Evolutionary conservation across 2,888 invertebrate species (phyloP), one percentile per base, ranked within the genome.

Genomic region (Saturnia pavonia): DNA sequence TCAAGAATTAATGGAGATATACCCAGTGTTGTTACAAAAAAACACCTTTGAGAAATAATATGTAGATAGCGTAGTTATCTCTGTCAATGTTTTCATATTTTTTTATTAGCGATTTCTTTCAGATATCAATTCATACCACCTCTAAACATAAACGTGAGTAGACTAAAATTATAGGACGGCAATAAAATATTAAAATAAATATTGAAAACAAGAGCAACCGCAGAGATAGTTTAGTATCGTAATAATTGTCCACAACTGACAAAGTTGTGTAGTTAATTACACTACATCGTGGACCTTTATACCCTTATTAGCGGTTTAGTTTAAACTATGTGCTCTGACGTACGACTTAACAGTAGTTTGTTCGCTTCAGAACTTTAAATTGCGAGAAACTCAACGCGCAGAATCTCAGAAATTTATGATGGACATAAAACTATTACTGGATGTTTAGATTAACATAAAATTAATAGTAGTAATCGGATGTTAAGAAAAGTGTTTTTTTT

Each of bases 261-360:
- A 2, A 22, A 54, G 54, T 54, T 54, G 22, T 54, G 54, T 22
- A 54, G 54, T 54, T 54, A 54, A 54, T 54, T 54, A 54, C 22
- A 54, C 22, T 22, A 54, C 54, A 54, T 22, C 1, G 22, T 11
- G 54, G 54, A 54, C 54, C 54, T 54, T 22, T 54, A 54, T 54
- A 54, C 22, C 22, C 54, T 54, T 54, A 54, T 54, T 54, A 54
- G 54, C 54, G 54, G 54, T 54, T 54, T 22, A 54, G 22, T 54
- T 48, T 54, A 54, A 54, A 22, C 54, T 54, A 22, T 54, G 11
- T 54, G 11, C 22, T 54, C 54, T 54, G 54, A 54, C 54, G 54
- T 54, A 54, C 22, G 8, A 54, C 54, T 54, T 54, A 51, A 3
- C 3, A 19, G 16, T 48, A 48, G 48, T 48, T 48, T 48, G 48